A percentile compares a stretch with the other conserved stretches of the same genome.
phyloP scores from a whole-genome alignment of 1,140 invertebrate species.

The Subanguina moxae region DNA sequence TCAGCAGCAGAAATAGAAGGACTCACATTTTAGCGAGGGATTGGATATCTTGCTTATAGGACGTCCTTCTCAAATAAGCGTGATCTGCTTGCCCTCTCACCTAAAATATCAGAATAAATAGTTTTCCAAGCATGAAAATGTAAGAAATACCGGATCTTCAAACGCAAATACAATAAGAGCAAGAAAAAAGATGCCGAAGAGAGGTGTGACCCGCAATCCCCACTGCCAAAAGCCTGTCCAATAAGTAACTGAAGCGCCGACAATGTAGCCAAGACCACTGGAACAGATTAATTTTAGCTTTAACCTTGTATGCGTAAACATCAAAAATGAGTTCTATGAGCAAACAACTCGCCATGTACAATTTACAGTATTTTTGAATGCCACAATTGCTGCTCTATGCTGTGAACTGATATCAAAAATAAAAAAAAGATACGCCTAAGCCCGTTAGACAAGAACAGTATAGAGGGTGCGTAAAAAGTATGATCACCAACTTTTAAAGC shows the following conservation, averaged over 20 bases:
- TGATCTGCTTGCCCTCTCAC: conserved; percentile 35
- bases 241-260: conserved; percentile 74
- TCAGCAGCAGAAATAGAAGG: conserved; percentile 6
- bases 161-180: conserved; percentile 75
- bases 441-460: too few relatives aligned
- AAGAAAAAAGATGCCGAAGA: conserved; percentile 77
- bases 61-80: conserved; percentile 9
- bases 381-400: too few relatives aligned
- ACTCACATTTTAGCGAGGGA: conserved; percentile 41
- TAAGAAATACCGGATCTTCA: conserved; percentile 71
- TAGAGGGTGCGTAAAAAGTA: too few relatives aligned
- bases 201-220: conserved; percentile 78
- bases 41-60: conserved; percentile 38
- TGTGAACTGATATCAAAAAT: too few relatives aligned
- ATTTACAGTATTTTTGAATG: too few relatives aligned
- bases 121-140: not conserved
- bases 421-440: too few relatives aligned
- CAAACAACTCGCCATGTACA: too few relatives aligned
- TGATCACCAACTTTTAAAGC: too few relatives aligned
- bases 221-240: conserved; percentile 72
- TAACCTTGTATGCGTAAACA: too few relatives aligned
- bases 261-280: conserved; percentile 83
- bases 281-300: not conserved
- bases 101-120: not conserved
- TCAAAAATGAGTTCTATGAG: too few relatives aligned